phyloP scores from a whole-genome alignment of 2,113 vertebrate species.

The Apteryx mantelli region DNA sequence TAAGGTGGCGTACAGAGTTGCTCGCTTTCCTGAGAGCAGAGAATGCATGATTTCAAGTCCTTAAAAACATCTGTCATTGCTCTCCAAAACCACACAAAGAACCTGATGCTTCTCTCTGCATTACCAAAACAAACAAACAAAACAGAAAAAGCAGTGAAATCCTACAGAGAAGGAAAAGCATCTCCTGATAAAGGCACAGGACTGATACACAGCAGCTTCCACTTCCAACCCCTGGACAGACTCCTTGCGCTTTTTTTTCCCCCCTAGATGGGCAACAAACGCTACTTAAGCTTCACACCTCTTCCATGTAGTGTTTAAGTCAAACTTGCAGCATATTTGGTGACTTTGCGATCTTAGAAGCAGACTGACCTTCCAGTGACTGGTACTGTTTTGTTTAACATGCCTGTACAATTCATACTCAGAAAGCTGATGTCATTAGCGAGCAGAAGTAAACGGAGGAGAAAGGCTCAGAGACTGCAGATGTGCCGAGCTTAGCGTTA shows the following conservation, averaged over 20 bases:
- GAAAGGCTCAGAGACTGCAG: background rate
- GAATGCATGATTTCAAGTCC: accelerated
- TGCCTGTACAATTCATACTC: accelerated
- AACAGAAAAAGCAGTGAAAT: background rate
- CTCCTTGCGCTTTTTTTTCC: background rate
- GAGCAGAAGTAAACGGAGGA: accelerated
- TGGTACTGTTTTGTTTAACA: accelerated
- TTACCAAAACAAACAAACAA: background rate
- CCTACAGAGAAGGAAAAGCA: background rate
- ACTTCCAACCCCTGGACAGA: background rate
- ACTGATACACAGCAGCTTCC: background rate
- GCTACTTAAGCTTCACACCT: background rate
- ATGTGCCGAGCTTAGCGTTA: accelerated
- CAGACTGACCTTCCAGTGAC: background rate
- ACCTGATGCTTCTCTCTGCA: background rate
- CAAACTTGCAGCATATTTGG: background rate
- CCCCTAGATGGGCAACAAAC: background rate
- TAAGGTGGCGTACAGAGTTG: accelerated
- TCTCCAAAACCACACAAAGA: accelerated
- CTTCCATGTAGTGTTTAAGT: background rate
- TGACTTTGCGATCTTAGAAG: background rate
- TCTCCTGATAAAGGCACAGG: background rate
- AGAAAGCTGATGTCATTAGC: background rate
- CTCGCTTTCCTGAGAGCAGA: background rate
- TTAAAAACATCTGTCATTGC: background rate